Evolutionary conservation across 2,113 vertebrate genomes (phyloP).

Genomic region (Urocitellus parryii): DNA sequence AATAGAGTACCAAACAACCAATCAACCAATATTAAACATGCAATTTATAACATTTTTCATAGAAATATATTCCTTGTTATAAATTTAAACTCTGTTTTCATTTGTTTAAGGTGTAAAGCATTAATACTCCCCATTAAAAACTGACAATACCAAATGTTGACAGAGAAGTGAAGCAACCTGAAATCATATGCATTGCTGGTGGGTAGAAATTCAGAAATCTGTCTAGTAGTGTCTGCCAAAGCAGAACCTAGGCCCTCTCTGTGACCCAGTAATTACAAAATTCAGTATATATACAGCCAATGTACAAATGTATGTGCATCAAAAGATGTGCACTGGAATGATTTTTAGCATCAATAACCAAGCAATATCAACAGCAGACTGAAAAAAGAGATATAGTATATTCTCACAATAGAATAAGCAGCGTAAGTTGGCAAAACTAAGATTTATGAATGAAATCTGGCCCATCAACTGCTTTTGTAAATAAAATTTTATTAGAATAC

Average conservation of each 20-base stretch:
- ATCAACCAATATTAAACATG: conserved; percentile 22
- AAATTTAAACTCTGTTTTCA: neutral
- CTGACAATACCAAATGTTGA: neutral
- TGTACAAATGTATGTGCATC: neutral
- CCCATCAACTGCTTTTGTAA: neutral
- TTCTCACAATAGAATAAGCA: neutral
- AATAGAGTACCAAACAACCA: neutral
- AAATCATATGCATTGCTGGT: neutral
- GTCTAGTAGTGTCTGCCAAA: neutral
- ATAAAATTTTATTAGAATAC: neutral
- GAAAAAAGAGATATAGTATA: neutral
- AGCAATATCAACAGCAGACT: neutral
- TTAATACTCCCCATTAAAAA: neutral
- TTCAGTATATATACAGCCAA: neutral
- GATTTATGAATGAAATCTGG: neutral
- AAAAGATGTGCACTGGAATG: neutral
- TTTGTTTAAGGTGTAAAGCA: neutral
- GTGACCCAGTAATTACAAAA: neutral
- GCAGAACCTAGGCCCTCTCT: neutral
- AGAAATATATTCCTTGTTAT: neutral
- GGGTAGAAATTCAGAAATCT: neutral
- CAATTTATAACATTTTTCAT: neutral
- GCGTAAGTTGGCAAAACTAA: neutral
- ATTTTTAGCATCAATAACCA: neutral
- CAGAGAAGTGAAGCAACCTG: neutral